Conservation (phyloP, 2,113 vertebrate species). For the Myotis yumanensis region DNA sequence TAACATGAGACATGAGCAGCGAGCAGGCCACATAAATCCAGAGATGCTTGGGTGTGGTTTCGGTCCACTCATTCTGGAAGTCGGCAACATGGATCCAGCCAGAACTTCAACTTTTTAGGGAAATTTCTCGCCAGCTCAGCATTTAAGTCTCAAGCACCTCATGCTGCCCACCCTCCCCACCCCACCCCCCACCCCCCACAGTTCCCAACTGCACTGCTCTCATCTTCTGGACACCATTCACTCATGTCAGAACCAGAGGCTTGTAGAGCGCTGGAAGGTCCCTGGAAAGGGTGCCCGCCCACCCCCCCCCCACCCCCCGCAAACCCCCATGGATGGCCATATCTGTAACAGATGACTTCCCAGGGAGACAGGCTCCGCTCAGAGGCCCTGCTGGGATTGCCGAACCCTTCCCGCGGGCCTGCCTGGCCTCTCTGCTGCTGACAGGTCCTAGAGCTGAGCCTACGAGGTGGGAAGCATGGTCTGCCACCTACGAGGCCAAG, state of each 20-base stretch:
- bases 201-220: background rate
- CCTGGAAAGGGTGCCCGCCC: background rate
- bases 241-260: background rate
- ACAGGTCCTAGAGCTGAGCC: background rate
- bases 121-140: background rate
- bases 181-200: background rate
- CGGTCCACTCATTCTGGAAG: background rate
- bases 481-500: too few species aligned
- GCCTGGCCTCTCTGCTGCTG: background rate
- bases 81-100: background rate
- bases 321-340: background rate
- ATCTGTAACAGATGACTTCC: constrained; percentile 23
- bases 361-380: background rate
- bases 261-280: background rate
- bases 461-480: fast-evolving
- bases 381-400: background rate
- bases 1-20: background rate
- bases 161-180: too few species aligned
- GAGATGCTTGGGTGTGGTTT: background rate
- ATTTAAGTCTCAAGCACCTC: background rate
- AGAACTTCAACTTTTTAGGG: background rate
- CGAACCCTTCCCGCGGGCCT: background rate
- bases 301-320: too few species aligned
- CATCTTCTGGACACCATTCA: background rate
- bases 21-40: background rate